Base-by-base conservation (phyloP, 2,113 vertebrate genomes). In the Heptranchias perlo region DNA sequence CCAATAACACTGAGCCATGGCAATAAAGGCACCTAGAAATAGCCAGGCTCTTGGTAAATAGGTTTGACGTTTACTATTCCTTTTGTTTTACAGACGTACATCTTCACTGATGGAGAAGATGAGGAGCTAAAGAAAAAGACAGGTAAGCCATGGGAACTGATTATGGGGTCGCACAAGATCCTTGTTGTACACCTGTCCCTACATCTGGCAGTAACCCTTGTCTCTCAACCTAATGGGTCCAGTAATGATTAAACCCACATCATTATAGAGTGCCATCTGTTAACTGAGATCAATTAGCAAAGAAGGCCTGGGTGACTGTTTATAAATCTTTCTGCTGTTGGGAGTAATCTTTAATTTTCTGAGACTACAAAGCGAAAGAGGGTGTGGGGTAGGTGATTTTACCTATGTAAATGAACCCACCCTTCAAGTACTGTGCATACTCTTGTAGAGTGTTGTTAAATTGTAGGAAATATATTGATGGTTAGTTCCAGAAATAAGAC, bases 71-170 rank as follows among this genome's bases (percentile, higher is more conserved):
- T 95, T 13, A 73, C 16, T 47, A 31, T 95, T n/a, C 25, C 28
- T 44, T 96, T 31, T 35, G 3, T 3, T 61, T 86, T 23, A 52
- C 98, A 99, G 99, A 99, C 99, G 0, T 99, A 99, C 97, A 98
- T 99, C 97, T 99, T 99, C 98, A 99, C 99, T 0, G 99, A 99
- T 0, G 99, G 99, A n/a, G 99, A 99, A 54, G 99, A 99, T n/a
- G 98, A 99, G 58, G 98, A 98, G 82, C 98, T 99, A 95, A 98
- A 98, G 96, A 98, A 98, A 97, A 98, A 98, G 98, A 98, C 98
- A 78, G 98, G 99, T 99, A 97, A 98, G 98, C 98, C 62, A 96
- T 49, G 44, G 44, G 64, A 67, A 28, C 3, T 67, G 2, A 14
- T 4, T 47, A 28, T 49, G 64, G 64, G 39, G 44, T 49, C n/a